These are phyloP conservation scores for Neofelis nebulosa DNA, from an alignment of 2,113 vertebrate genomes.

Conservation along the genomic window DNA sequence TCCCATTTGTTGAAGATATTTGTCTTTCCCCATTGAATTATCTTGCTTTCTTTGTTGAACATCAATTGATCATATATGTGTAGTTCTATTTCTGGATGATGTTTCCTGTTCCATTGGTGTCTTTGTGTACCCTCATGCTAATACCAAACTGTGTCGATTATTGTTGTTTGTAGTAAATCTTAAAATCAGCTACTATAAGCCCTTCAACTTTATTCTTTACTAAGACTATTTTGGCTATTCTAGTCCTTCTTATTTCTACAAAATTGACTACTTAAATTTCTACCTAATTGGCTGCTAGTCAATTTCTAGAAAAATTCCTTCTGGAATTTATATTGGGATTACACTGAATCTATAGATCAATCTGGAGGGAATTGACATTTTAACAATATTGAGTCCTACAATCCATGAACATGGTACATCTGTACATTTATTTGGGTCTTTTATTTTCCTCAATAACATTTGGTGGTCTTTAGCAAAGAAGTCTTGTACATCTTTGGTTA, in stretches of 20 bases:
- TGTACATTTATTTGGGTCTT: not conserved
- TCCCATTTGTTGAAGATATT: not conserved
- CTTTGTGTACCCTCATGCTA: not conserved
- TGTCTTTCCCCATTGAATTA: not conserved
- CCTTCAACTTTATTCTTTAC: not conserved
- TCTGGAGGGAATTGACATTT: not conserved
- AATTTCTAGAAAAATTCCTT: not conserved
- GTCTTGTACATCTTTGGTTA: not conserved
- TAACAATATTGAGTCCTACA: not conserved
- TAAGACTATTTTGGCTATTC: not conserved
- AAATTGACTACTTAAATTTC: not conserved
- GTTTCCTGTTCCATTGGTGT: not conserved
- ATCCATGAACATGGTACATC: not conserved
- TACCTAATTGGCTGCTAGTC: not conserved
- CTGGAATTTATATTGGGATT: not conserved
- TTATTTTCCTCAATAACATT: not conserved
- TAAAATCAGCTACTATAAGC: not conserved
- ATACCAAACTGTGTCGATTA: not conserved
- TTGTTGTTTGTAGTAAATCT: not conserved
- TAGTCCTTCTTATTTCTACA: not conserved
- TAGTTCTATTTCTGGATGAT: constrained; percentile 3
- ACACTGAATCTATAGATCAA: not conserved
- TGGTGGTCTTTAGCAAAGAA: not conserved
- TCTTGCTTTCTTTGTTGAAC: constrained; percentile 1
- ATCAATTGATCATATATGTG: not conserved